Conservation (phyloP, 2,888 invertebrate species). For the Harpalus rufipes region DNA sequence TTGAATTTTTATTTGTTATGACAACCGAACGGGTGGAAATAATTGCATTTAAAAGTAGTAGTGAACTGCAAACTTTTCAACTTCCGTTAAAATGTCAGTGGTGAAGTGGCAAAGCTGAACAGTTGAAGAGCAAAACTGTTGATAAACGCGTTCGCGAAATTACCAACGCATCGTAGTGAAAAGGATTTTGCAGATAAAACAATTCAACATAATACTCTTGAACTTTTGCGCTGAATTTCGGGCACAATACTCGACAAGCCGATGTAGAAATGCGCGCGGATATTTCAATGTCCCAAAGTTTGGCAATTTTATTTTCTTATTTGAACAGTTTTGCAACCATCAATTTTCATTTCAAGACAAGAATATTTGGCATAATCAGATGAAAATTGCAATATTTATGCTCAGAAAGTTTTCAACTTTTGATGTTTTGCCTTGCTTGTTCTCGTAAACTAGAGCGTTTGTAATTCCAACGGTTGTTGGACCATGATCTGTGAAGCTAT, state of each 20-base stretch:
- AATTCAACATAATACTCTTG: slow-evolving; percentile 50
- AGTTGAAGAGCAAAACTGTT: slow-evolving; percentile 47
- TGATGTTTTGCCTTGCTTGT: slow-evolving; percentile 15
- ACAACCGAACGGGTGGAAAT: slow-evolving; percentile 8
- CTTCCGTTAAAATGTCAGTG: slow-evolving; percentile 19
- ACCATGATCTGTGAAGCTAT: background rate
- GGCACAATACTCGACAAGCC: slow-evolving; percentile 54
- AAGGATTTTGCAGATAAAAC: slow-evolving; percentile 59
- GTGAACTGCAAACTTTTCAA: slow-evolving; percentile 40
- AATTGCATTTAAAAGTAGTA: slow-evolving; percentile 49
- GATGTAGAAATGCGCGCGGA: slow-evolving; percentile 47
- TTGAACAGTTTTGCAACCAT: slow-evolving; percentile 58
- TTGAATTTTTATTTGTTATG: slow-evolving; percentile 15
- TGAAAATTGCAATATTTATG: slow-evolving; percentile 62
- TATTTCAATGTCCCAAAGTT: slow-evolving; percentile 58
- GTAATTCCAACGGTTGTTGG: slow-evolving; percentile 5
- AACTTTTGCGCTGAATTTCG: slow-evolving; percentile 33
- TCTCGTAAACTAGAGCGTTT: slow-evolving; percentile 43
- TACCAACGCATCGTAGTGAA: slow-evolving; percentile 53
- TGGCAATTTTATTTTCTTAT: slow-evolving; percentile 62
- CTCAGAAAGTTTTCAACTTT: slow-evolving; percentile 38
- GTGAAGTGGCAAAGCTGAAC: slow-evolving; percentile 19
- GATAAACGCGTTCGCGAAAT: slow-evolving; percentile 47
- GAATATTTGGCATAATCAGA: slow-evolving; percentile 61
- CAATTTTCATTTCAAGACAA: slow-evolving; percentile 58